Percentiles rank a stretch among this genome's conserved stretches.
Evolutionary conservation across 2,797 vertebrate species (phyloP).

Genomic region (Geotrypetes seraphini): DNA sequence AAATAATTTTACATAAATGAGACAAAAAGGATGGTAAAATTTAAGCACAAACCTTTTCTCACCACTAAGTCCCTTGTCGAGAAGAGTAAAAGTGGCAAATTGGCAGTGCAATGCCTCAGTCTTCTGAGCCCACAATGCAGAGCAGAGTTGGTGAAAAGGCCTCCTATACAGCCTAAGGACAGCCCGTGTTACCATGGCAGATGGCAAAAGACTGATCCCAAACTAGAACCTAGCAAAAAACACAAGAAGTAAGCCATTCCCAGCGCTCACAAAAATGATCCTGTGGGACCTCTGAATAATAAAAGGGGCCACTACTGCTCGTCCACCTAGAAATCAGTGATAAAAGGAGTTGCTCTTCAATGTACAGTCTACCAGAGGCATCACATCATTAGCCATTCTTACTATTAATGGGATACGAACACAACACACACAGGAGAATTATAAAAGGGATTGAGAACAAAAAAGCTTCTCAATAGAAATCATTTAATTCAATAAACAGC

Average conservation of each 20-base stretch:
- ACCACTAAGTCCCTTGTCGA: slow-evolving; percentile 67
- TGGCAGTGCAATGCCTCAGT: slow-evolving; percentile 52
- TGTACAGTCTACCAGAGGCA: not conserved
- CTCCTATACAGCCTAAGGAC: slow-evolving; percentile 65
- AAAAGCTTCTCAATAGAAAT: no score
- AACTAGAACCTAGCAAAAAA: slow-evolving; percentile 62
- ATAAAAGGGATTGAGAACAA: no score
- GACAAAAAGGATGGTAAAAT: no score
- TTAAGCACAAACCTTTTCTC: slow-evolving; percentile 86
- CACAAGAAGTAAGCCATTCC: no score
- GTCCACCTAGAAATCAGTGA: no score
- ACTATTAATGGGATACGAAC: not conserved
- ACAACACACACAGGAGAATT: no score
- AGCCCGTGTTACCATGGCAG: slow-evolving; percentile 61
- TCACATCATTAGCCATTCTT: no score
- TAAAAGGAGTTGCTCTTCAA: no score
- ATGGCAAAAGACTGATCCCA: no score
- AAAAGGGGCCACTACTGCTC: not conserved
- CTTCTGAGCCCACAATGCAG: slow-evolving; percentile 59
- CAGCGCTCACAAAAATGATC: no score
- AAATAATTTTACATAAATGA: no score
- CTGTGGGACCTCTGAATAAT: slow-evolving; percentile 25
- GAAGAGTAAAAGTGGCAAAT: slow-evolving; percentile 46
- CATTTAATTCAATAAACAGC: no score
- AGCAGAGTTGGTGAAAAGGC: slow-evolving; percentile 57